Evolutionary conservation across 2,113 vertebrate species (phyloP).

Genomic region (Oxygymnocypris stewartii): DNA sequence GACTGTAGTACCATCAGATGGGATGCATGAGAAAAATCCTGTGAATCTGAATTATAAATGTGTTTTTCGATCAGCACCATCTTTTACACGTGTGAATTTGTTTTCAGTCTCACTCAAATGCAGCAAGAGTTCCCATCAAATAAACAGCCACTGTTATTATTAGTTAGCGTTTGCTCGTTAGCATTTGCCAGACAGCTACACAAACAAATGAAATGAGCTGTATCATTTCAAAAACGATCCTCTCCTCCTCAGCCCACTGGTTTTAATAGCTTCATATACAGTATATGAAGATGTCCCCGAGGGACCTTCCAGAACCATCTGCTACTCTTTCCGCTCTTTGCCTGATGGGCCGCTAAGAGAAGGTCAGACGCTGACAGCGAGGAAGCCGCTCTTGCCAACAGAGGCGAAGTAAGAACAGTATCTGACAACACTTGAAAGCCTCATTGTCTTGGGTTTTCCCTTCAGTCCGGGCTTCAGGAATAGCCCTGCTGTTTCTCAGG

Average conservation of each 20-base stretch:
- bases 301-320: constrained; percentile 38
- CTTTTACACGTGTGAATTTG: neutral
- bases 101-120: neutral
- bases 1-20: neutral
- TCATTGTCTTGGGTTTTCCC: constrained; percentile 25
- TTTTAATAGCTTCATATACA: constrained; percentile 21
- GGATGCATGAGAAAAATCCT: neutral
- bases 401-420: constrained; percentile 4
- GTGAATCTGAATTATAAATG: neutral
- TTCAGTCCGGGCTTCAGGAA: constrained; percentile 15
- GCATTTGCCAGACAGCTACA: constrained; percentile 25
- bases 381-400: neutral
- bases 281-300: constrained; percentile 30
- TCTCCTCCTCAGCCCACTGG: constrained; percentile 20
- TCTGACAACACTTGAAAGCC: constrained; percentile 35
- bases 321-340: constrained; percentile 5
- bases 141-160: neutral
- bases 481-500: constrained; percentile 8
- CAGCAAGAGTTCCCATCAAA: neutral
- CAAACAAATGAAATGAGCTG: constrained; percentile 37
- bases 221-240: constrained; percentile 29
- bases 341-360: constrained; percentile 23
- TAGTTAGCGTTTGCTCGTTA: neutral
- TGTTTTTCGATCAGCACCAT: neutral
- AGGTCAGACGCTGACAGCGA: constrained; percentile 40